These are phyloP conservation scores for Oenanthe oenanthe DNA, from an alignment of 2,113 vertebrate genomes.

Conservation along the genomic window DNA sequence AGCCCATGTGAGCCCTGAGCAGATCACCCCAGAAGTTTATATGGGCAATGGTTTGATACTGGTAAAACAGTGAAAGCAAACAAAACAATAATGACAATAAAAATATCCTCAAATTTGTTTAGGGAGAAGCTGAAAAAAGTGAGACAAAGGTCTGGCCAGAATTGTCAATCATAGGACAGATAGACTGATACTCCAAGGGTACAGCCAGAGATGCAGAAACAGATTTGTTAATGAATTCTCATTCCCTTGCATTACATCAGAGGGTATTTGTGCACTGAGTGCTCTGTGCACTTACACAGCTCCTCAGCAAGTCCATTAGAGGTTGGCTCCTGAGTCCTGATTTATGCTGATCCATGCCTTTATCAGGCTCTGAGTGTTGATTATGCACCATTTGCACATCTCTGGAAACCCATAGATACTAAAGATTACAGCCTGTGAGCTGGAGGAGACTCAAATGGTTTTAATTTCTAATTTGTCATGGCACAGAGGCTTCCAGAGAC, in stretches of 20 bases:
- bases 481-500: background rate
- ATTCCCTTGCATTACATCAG: background rate
- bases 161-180: background rate
- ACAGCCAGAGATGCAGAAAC: background rate
- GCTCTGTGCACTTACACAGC: background rate
- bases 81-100: background rate
- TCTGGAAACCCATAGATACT: background rate
- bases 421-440: background rate
- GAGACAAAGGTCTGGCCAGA: background rate
- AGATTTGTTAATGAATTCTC: background rate
- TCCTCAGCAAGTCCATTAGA: background rate
- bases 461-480: background rate
- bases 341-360: constrained; percentile 19
- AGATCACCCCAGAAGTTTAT: background rate
- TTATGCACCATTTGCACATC: background rate
- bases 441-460: background rate
- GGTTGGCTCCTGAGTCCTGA: background rate
- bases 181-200: background rate
- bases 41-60: background rate
- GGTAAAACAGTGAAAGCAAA: background rate
- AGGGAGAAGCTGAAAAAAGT: background rate
- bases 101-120: background rate
- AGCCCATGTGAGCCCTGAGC: background rate
- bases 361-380: background rate
- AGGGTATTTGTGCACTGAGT: background rate